Evolutionary conservation across 2,113 vertebrate species (phyloP).

Genomic region (Tapirus terrestris): DNA sequence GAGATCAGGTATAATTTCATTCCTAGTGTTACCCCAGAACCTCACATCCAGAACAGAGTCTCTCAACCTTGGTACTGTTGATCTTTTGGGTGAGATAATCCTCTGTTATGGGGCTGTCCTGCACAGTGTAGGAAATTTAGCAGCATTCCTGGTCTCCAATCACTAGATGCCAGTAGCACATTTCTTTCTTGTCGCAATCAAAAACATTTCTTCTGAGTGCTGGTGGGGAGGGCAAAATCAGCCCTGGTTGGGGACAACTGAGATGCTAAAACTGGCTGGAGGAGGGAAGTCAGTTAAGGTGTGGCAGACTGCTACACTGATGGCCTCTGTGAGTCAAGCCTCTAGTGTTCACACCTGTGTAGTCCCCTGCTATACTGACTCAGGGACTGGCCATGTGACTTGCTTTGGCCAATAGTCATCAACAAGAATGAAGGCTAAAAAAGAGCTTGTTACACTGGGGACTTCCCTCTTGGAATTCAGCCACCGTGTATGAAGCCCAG

Average conservation of each 20-base stretch:
- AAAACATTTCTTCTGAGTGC: not conserved
- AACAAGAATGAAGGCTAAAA: not conserved
- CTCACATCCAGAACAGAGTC: not conserved
- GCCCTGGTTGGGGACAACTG: not conserved
- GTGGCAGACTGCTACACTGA: not conserved
- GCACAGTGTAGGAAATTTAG: not conserved
- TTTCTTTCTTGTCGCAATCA: not conserved
- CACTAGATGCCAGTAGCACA: not conserved
- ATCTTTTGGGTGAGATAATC: not conserved
- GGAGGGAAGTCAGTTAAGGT: not conserved
- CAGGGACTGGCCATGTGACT: not conserved
- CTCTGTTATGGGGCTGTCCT: not conserved
- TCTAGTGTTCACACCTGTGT: not conserved
- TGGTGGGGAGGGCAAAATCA: too few relatives aligned
- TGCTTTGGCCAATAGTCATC: not conserved
- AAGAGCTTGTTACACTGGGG: not conserved
- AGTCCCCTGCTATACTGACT: fast-evolving
- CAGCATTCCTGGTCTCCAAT: not conserved
- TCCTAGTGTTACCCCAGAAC: not conserved
- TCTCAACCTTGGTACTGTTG: not conserved
- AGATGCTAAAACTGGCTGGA: not conserved
- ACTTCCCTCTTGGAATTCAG: not conserved
- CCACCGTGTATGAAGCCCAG: not conserved
- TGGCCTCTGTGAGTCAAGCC: not conserved
- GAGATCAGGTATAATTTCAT: not conserved